Evolutionary conservation across 2,113 vertebrate species (phyloP).

Genomic region (Silurus meridionalis): DNA sequence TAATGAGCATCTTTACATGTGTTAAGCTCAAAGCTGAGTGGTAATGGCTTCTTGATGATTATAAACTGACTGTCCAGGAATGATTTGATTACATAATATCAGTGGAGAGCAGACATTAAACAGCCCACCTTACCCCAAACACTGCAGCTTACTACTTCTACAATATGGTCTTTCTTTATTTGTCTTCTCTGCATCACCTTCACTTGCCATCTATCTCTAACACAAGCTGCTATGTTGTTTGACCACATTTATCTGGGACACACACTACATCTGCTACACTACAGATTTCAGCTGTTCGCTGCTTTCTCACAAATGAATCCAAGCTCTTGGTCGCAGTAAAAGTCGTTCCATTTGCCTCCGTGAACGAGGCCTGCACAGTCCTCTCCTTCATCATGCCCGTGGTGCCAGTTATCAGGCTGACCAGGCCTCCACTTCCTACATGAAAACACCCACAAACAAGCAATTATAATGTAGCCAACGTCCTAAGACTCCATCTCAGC

Average conservation of each 20-base stretch:
- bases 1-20: neutral
- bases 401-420: conserved; percentile 92
- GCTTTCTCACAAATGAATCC: conserved; percentile 89
- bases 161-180: conserved; percentile 56
- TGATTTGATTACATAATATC: neutral
- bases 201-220: conserved; percentile 49
- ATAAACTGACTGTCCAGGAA: neutral
- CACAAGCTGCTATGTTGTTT: conserved; percentile 11
- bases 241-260: conserved; percentile 6
- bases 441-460: neutral
- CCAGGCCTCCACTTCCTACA: conserved; percentile 89
- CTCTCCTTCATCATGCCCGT: conserved; percentile 80
- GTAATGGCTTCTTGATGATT: neutral
- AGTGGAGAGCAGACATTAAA: neutral
- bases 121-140: neutral
- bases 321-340: conserved; percentile 87
- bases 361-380: conserved; percentile 86
- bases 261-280: neutral
- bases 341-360: conserved; percentile 89
- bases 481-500: neutral
- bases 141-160: conserved; percentile 45
- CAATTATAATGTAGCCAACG: neutral
- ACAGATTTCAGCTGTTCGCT: conserved; percentile 65
- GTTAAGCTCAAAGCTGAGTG: conserved; percentile 14
- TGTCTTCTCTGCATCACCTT: conserved; percentile 50